A percentile compares a stretch with the other conserved stretches of the same genome.
These are phyloP conservation scores for Drosophila subquinaria DNA, from an alignment of 2,888 invertebrate genomes.

Conservation along the genomic window DNA sequence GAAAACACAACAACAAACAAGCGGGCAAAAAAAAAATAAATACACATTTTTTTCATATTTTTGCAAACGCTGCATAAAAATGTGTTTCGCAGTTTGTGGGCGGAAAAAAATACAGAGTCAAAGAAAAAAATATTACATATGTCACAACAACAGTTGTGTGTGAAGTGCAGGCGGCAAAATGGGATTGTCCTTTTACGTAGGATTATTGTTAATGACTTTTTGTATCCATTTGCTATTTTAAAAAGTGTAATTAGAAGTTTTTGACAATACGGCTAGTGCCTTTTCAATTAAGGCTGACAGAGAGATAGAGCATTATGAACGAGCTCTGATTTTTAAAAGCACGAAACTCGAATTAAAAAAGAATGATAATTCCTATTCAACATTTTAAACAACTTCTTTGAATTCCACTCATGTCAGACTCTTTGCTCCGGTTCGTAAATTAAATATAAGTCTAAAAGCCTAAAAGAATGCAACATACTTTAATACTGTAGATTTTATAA, in stretches of 20 bases:
- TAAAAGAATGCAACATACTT: not conserved
- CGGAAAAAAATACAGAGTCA: not conserved
- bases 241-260: slow-evolving; percentile 57
- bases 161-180: slow-evolving; percentile 23
- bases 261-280: not conserved
- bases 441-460: not conserved
- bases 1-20: not conserved
- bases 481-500: not conserved
- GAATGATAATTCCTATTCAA: too few relatives aligned
- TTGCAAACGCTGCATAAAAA: slow-evolving; percentile 19
- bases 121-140: slow-evolving; percentile 13
- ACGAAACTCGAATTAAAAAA: not conserved
- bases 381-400: too few relatives aligned
- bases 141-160: slow-evolving; percentile 22
- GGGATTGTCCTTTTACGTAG: slow-evolving; percentile 30
- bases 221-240: slow-evolving; percentile 12
- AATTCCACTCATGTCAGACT: too few relatives aligned
- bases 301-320: not conserved
- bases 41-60: slow-evolving; percentile 1
- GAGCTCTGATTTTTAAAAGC: not conserved
- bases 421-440: not conserved
- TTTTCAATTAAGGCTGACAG: slow-evolving; percentile 8
- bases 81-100: slow-evolving; percentile 26
- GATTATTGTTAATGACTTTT: slow-evolving; percentile 61
- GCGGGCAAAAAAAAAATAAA: not conserved